Evolutionary conservation across 53 echinoderm and acorn worm species (phyloP), one percentile per base, ranked within the genome.

Genomic region (Holothuria scabra): DNA sequence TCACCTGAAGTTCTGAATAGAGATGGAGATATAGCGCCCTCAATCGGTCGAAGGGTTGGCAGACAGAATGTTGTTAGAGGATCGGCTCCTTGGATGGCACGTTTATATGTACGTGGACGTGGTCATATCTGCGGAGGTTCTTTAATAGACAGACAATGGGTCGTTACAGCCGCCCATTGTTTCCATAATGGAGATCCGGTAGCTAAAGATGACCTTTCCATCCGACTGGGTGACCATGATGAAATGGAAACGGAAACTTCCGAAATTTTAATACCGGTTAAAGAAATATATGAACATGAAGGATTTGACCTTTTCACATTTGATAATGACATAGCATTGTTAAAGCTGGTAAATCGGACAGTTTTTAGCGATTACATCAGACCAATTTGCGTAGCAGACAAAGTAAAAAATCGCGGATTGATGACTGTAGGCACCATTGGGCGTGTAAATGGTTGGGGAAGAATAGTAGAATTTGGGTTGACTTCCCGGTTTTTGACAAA

Each of bases 181-280:
- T 59, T 95, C 23, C 57, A 64, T 2, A 34, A 60, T 1, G 24
- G 31, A 20, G n/a, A 41, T n/a, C 69, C 52, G 0, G 32, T 65
- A 0, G 60, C 69, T n/a, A 63, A 76, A 5, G 60, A 69, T 0
- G 52, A 86, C 5, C 8, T 93, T 20, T 68, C 79, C 16, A 56
- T 95, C 38, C 91, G 81, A 52, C 83, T 95, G 14, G 95, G 95
- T 25, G 95, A 95, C 58, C 91, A 93, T 65, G 89, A 93, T 46
- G 56, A 78, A 29, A 6, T 82, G 33, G 24, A 16, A 13, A 80
- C 57, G 1, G 95, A 95, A 44, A 38, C 48, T 33, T 70, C 80
- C 9, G 86, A 95, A 84, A 82, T 76, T 7, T 58, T 22, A 1
- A 76, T 62, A 19, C 61, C 29, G 10, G 87, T 90, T 20, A 57